These are phyloP conservation scores for Cantharis flavilabris DNA, from an alignment of 2,888 invertebrate species.

Conservation along the genomic window DNA sequence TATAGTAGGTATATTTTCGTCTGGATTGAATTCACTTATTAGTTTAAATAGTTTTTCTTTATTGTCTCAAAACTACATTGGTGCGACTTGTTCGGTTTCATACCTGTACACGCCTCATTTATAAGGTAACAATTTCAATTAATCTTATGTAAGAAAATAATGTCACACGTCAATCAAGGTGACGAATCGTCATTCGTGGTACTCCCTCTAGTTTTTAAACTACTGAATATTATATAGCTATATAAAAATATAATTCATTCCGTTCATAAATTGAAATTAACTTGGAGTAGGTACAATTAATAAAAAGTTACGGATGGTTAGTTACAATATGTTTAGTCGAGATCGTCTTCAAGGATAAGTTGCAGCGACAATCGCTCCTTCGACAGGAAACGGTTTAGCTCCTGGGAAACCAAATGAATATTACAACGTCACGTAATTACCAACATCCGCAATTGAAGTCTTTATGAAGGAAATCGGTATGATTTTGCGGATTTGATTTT, in stretches of 20 bases:
- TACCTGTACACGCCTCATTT: too few relatives aligned
- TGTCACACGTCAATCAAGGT: neutral
- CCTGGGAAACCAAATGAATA: neutral
- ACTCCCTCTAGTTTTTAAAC: neutral
- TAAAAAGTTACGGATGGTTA: neutral
- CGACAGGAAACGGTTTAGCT: neutral
- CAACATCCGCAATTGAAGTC: slow-evolving; percentile 3
- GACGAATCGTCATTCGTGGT: neutral
- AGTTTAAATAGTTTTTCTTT: too few relatives aligned
- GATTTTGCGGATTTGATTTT: neutral
- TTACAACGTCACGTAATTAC: neutral
- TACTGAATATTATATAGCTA: too few relatives aligned
- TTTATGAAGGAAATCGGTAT: neutral
- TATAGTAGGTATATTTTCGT: too few relatives aligned
- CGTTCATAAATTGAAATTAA: neutral
- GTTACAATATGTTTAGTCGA: neutral
- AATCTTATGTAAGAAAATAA: too few relatives aligned
- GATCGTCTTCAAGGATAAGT: neutral
- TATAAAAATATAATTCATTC: neutral
- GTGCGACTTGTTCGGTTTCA: too few relatives aligned
- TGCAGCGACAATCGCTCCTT: neutral
- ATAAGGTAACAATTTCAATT: too few relatives aligned
- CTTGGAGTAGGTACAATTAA: neutral
- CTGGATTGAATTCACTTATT: too few relatives aligned
- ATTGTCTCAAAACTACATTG: too few relatives aligned